Evolutionary conservation across 1,140 invertebrate species (phyloP), one percentile per base, ranked within the genome.

Genomic region (Dolichoris vasculosae): DNA sequence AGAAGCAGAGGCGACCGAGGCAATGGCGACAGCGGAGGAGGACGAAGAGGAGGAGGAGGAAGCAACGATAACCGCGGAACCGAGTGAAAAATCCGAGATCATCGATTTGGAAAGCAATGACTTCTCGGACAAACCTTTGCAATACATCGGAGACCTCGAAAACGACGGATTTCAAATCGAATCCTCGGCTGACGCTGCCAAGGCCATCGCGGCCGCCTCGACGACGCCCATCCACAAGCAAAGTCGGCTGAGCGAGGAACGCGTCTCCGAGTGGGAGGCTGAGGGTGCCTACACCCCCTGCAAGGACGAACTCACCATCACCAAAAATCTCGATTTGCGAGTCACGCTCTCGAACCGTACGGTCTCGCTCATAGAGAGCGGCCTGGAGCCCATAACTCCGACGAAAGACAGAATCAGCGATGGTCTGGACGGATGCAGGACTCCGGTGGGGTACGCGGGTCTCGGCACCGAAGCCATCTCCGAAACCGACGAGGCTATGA

Each of bases 211-310:
- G 23, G 40, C 35, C 3, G 4, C 73, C 0, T 32, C 75, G 32
- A 64, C 32, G 17, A 63, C 80, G 4, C 35, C 48, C 1, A 63
- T 17, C 4, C 69, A 67, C 32, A 63, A 59, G 35, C n/a, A 30
- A 8, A 76, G 20, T 23, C 71, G 55, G 3, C 6, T 46, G 4
- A 81, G 67, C 55, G 79, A 76, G 6, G 84, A 86, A 23, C 78
- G 69, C 0, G 46, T 38, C n/a, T 73, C 64, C 15, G 81, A 78
- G 17, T 93, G 92, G 93, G 92, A 93, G 8, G 91, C 91, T 0
- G 93, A 93, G 20, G 92, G 92, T n/a, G 92, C 90, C 9, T 93
- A 92, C 20, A 93, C 92, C 0, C 92, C 92, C 0, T 93, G 92
- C 20, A 92, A 92, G 63, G 92, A 91, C n/a, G 92, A 92, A 67